Base-by-base conservation (phyloP, 2,797 vertebrate species). In the Setipinna tenuifilis region DNA sequence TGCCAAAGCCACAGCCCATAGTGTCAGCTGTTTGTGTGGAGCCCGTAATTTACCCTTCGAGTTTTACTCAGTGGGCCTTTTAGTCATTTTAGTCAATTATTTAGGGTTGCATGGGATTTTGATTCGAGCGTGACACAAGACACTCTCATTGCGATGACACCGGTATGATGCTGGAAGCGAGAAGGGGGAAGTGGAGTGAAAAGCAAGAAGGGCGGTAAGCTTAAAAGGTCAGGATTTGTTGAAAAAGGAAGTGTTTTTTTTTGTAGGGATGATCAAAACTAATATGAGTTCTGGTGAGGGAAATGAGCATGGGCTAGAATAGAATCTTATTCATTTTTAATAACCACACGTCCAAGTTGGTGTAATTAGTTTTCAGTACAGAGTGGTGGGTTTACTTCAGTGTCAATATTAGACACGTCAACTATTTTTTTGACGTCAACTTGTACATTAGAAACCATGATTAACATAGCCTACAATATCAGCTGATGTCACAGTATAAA, bases 21-120 rank as follows among this genome's bases (percentile, higher is more conserved):
- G 71, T 78, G 71, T 78, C 71, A 78, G 71, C 71, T 78, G 71
- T 78, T 78, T 78, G 71, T 78, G 71, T 44, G 44, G 31, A 78
- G 71, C 71, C 71, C 17, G 71, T 78, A 78, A 78, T 78, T 44
- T 44, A 78, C 71, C 35, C 71, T 31, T 78, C 44, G 71, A 78
- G 44, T 78, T 78, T 44, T 19, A 78, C 71, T 78, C 41, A 31
- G 31, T 44, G 71, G 71, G 71, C 71, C 71, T n/a, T n/a, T n/a
- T 44, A 41, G 71, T 78, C 1, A 78, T 78, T 78, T 78, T 78
- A 41, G 31, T 78, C 21, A 41, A 78, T 78, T 44, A 44, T 78
- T 78, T 41, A 35, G 2, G 9, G 71, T 78, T 35, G 71, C 71
- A 78, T 78, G 16, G 44, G 71, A 78, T 78, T 78, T 78, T 78